Conservation (phyloP, 1,140 invertebrate species). For the Bombus soroeensis region DNA sequence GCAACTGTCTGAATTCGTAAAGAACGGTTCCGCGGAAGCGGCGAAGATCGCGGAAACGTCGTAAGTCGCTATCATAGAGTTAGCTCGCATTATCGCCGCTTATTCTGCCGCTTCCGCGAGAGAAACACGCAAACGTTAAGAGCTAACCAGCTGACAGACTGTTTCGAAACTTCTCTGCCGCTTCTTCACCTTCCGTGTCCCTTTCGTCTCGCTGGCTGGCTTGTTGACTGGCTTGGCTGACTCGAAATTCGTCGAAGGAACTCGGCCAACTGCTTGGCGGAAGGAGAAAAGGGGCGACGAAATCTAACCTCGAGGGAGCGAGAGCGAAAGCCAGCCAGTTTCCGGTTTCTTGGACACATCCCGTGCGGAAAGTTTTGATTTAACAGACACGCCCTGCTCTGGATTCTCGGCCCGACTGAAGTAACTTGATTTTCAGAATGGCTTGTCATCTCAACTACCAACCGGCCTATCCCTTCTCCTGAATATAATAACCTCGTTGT, state of each 20-base stretch:
- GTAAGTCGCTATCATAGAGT: conserved; percentile 28
- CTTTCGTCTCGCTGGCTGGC: conserved; percentile 41
- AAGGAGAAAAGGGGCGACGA: conserved; percentile 29
- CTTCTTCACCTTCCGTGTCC: conserved; percentile 31
- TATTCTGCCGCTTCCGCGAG: conserved; percentile 44
- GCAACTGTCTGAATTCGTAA: neutral
- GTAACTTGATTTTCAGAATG: conserved; percentile 68
- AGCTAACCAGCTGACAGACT: conserved; percentile 61
- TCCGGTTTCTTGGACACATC: conserved; percentile 72
- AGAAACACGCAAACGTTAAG: conserved; percentile 44
- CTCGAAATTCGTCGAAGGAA: conserved; percentile 62
- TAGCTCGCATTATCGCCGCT: conserved; percentile 62
- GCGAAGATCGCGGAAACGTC: neutral
- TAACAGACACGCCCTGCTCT: conserved; percentile 63
- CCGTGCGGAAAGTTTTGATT: conserved; percentile 76
- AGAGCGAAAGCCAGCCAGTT: conserved; percentile 59
- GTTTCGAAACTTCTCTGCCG: conserved; percentile 28
- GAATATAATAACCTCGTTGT: conserved; percentile 27
- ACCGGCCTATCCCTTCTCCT: conserved; percentile 4
- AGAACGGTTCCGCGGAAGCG: neutral
- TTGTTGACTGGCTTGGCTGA: conserved; percentile 34
- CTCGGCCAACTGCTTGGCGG: conserved; percentile 53
- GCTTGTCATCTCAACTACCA: conserved; percentile 51
- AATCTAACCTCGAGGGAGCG: conserved; percentile 21
- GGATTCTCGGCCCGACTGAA: conserved; percentile 49